Base-by-base conservation (phyloP, 2,797 vertebrate species). In the Gambusia yucatana region DNA sequence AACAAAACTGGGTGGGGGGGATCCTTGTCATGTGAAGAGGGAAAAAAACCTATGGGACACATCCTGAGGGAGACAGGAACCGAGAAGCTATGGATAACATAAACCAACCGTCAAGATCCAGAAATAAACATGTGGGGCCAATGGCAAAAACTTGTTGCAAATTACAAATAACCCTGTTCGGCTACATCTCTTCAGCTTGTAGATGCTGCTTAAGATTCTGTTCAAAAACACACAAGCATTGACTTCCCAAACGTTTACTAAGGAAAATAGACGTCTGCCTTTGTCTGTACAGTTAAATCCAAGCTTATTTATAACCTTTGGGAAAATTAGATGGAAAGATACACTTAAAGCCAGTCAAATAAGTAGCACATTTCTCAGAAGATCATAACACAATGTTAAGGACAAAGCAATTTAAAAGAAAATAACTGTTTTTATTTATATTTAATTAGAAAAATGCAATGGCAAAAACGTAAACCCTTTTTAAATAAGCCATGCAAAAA, bases 81-180 rank as follows among this genome's bases (percentile, higher is more conserved):
- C 20, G 16, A 75, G 50, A 70, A 47, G 44, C 9, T 69, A 76
- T 61, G 55, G 48, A 80, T 57, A 75, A 61, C 50, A 71, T 41
- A 22, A 25, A 67, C 69, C 47, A 57, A 39, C 52, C 9, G 36
- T 55, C 25, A 25, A 48, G 50, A 30, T 7, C 65, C 33, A 71
- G 75, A 80, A 75, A 80, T 28, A 52, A 74, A 44, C 46, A 61
- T 39, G 22, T 75, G 39, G 61, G 48, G 10, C 25, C 6, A 46
- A 63, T 3, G 33, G 72, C n/a, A 17, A 22, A 41, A 69, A 22
- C 72, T 17, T 39, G 11, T 16, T 52, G 16, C 6, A 74, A 8
- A 16, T n/a, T 39, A 36, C 52, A 59, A 2, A 14, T 61, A 48
- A 13, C 33, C 3, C 33, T 50, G 48, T 50, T 20, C 17, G 6